phyloP scores from a whole-genome alignment of 2,888 invertebrate genomes.

The Nipponacmea schrenckii region DNA sequence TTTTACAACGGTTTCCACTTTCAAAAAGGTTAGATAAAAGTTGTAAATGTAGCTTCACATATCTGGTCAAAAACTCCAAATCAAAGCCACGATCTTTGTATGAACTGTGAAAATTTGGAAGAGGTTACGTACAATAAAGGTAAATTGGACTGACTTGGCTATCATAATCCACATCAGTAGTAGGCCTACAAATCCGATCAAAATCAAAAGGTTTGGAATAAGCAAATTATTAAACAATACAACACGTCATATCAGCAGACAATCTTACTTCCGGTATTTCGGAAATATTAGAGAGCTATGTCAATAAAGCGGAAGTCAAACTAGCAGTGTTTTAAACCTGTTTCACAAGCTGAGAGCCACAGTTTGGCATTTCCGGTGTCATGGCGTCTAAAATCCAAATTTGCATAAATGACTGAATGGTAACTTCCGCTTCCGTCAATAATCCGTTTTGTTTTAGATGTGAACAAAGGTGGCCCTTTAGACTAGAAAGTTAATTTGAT shows the following conservation, averaged over 20 bases:
- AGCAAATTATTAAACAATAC: too few relatives aligned
- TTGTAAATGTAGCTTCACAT: too few relatives aligned
- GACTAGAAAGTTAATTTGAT: not conserved
- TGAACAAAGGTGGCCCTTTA: not conserved
- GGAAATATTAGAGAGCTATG: not conserved
- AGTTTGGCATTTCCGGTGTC: constrained; percentile 25
- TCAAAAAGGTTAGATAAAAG: too few relatives aligned
- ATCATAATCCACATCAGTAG: too few relatives aligned
- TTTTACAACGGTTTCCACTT: too few relatives aligned
- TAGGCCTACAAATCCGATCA: too few relatives aligned
- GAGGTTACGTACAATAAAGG: too few relatives aligned
- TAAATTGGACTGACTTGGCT: too few relatives aligned
- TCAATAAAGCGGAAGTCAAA: constrained; percentile 1
- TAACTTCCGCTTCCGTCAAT: constrained; percentile 10
- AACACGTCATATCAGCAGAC: constrained; percentile 1
- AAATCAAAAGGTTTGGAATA: too few relatives aligned
- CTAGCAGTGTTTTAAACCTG: constrained; percentile 2
- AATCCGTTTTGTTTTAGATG: not conserved
- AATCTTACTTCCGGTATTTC: not conserved
- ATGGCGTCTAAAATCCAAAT: constrained; percentile 10
- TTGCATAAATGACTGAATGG: constrained; percentile 18
- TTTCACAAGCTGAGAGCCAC: constrained; percentile 6
- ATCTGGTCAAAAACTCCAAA: too few relatives aligned
- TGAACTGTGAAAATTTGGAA: too few relatives aligned
- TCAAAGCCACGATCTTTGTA: too few relatives aligned